Evolutionary conservation across 2,797 vertebrate genomes (phyloP), one percentile per base, ranked within the genome.

Genomic region (Acipenser oxyrinchus): DNA sequence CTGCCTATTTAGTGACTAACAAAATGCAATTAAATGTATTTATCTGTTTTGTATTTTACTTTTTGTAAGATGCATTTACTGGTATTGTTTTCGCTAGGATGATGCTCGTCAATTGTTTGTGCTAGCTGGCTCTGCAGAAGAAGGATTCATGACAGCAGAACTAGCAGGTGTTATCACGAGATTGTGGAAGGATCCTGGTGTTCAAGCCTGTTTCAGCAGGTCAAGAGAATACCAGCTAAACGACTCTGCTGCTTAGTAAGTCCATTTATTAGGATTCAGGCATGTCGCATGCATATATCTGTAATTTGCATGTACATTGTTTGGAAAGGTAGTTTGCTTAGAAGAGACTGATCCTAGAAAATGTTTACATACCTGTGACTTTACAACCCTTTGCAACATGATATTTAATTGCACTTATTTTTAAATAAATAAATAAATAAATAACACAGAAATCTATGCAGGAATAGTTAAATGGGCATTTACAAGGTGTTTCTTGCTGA

Each of bases 201-300:
- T 99, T n/a, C 94, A 97, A 71, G 92, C 93, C 72, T 98, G 96
- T 82, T 98, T 99, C 87, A 91, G 89, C 80, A 93, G 96, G 81
- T 99, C 96, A 64, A 91, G 96, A 60, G 96, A 99, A 70, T 99
- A 99, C 81, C 96, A 99, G 81, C 94, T 99, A 72, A 99, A 98
- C 80, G 96, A 99, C 79, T 99, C 96, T 6, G 96, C 96, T 48
- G 95, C 96, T 67, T 99, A 99, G 96, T 99, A 85, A 93, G 96
- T 89, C 64, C 23, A 37, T 37, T 37, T 37, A 37, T 37, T 37
- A 37, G 23, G 23, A 37, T 37, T 37, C 23, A 37, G 4, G 4
- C 23, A 37, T 37, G 23, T 37, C 23, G 2, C 23, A 3, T 37
- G 23, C 23, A 37, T 37, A 3, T 37, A 37, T 3, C 23, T 37